Base-by-base conservation (phyloP, 2,113 vertebrate species). In the Sceloporus undulatus region DNA sequence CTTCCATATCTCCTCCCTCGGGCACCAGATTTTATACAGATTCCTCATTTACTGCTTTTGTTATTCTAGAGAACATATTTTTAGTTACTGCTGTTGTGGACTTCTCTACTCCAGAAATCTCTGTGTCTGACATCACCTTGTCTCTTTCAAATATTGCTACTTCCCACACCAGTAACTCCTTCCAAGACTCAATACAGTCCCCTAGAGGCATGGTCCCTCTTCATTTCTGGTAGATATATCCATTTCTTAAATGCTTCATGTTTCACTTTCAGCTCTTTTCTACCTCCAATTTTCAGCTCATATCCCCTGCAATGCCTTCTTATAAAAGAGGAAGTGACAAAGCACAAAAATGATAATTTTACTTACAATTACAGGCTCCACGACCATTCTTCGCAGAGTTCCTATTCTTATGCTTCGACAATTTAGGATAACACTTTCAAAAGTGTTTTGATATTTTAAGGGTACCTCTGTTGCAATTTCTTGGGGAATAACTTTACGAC, bases 361-460 rank as follows among this genome's bases (percentile, higher is more conserved):
- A 97, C 98, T 98, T 95, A 99, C 99, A 85, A 99, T 96, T 34
- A 99, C 98, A 62, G 98, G 98, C 68, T 99, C 98, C 56, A 95
- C 96, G 19, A 99, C 98, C 93, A 98, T 98, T 92, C 97, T 95
- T 87, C 98, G 97, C 1, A 98, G 94, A 0, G 98, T 98, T 90
- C 99, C 99, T 73, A 99, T 98, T 38, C 99, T 94, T 66, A 99
- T 97, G 85, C 98, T 99, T 27, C 99, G 97, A 92, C 98, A 99
- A 90, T 97, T 96, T 94, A 99, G 96, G 74, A 99, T 98, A 93
- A 99, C 97, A 85, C 98, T 99, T 92, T 96, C 96, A 94, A 91
- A 97, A 38, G 95, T 88, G 82, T 84, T 96, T 85, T 87, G 93
- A 6, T 94, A 95, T 87, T 79, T 95, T 21, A 93, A 85, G 82